phyloP scores from a whole-genome alignment of 2,888 invertebrate species.

The Orthosia incerta region DNA sequence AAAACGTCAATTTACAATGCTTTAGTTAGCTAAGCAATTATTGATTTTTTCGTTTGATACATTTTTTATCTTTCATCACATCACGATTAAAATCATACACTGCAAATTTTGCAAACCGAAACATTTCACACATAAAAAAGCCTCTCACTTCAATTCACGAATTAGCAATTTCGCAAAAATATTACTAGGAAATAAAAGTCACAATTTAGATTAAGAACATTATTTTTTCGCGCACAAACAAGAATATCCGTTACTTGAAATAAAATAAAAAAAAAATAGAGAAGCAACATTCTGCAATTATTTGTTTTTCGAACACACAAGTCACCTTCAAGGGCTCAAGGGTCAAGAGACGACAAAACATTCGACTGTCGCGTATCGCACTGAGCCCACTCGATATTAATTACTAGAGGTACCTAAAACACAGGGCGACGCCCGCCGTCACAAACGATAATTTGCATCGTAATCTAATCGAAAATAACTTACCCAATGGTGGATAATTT shows the following conservation, averaged over 20 bases:
- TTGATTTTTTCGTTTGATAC: not conserved
- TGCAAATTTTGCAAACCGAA: not conserved
- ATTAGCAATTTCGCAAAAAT: conserved; percentile 3
- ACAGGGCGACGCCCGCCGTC: conserved; percentile 77
- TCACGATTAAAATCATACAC: not conserved
- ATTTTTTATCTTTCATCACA: not conserved
- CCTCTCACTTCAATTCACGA: not conserved
- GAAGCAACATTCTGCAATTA: conserved; percentile 54
- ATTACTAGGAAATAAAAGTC: not conserved
- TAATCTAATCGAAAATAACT: conserved; percentile 90
- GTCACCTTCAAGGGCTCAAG: conserved; percentile 69
- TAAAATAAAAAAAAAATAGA: conserved; percentile 7
- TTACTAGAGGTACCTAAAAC: conserved; percentile 74
- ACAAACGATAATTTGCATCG: conserved; percentile 87
- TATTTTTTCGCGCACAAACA: conserved; percentile 51
- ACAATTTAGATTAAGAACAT: not conserved
- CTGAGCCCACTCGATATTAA: conserved; percentile 76
- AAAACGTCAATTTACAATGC: not conserved
- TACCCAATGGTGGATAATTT: conserved; percentile 90
- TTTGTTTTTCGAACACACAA: conserved; percentile 58
- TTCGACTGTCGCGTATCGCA: conserved; percentile 74
- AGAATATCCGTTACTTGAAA: not conserved
- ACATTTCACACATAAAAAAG: conserved; percentile 1
- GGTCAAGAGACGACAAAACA: conserved; percentile 76
- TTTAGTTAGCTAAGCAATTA: not conserved